A percentile compares a stretch with the other conserved stretches of the same genome.
These are phyloP conservation scores for Phyllopteryx taeniolatus DNA, from an alignment of 2,113 vertebrate genomes.

Conservation along the genomic window DNA sequence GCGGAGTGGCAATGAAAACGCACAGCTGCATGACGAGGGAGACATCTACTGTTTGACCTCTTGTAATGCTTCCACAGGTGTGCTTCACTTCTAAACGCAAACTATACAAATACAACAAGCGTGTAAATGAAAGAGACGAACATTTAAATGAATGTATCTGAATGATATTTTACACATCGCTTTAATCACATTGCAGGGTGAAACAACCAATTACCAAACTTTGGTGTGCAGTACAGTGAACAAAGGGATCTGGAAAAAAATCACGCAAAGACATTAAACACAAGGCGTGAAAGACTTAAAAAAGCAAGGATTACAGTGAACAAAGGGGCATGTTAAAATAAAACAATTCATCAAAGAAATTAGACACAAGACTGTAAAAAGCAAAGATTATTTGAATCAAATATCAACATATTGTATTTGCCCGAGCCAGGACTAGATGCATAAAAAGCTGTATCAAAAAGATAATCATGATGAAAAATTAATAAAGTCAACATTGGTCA, in stretches of 20 bases:
- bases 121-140: not conserved
- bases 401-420: not conserved
- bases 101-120: not conserved
- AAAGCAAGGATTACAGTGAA: not conserved
- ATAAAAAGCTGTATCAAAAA: no score
- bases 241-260: not conserved
- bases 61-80: not conserved
- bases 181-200: not conserved
- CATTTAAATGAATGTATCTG: not conserved
- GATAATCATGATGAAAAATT: no score
- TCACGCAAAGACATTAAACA: not conserved
- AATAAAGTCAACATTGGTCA: not conserved
- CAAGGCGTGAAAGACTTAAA: not conserved
- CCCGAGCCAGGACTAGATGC: no score
- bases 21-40: constrained; percentile 50
- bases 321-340: not conserved
- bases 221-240: no score
- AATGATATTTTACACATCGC: not conserved
- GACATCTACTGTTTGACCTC: constrained; percentile 66
- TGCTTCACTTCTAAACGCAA: not conserved
- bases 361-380: not conserved
- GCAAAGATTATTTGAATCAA: not conserved
- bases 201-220: not conserved
- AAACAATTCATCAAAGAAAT: not conserved
- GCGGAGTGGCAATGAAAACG: constrained; percentile 26